These are phyloP conservation scores for Platysteira castanea DNA, from an alignment of 2,113 vertebrate species.

Conservation along the genomic window DNA sequence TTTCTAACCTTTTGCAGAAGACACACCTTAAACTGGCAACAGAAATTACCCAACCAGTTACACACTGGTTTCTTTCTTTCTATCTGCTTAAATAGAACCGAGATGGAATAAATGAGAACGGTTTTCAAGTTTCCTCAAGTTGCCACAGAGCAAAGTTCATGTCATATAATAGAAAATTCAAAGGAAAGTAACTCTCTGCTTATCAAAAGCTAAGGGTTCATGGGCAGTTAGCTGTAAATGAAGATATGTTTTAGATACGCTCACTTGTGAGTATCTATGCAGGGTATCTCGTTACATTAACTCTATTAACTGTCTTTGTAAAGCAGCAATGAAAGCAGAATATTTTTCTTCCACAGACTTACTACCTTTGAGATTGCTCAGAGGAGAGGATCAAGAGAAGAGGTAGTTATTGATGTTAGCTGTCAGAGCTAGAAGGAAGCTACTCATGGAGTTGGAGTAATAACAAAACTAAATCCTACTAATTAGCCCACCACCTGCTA, in stretches of 20 bases:
- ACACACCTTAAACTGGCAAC: neutral
- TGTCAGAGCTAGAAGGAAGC: neutral
- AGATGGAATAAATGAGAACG: neutral
- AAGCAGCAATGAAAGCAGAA: neutral
- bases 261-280: neutral
- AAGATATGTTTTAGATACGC: neutral
- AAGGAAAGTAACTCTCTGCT: neutral
- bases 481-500: neutral
- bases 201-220: neutral
- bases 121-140: neutral
- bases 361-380: neutral
- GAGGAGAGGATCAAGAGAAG: neutral
- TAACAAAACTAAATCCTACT: neutral
- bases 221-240: neutral
- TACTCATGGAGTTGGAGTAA: neutral
- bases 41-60: neutral
- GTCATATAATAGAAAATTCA: neutral
- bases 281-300: neutral
- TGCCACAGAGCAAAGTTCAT: neutral
- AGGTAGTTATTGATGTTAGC: neutral
- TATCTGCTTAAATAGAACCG: neutral
- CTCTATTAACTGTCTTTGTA: neutral
- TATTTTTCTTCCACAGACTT: neutral
- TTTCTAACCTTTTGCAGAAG: slow-evolving; percentile 16
- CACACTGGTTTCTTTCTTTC: neutral